A percentile compares a stretch with the other conserved stretches of the same genome.
Conservation (phyloP, 2,797 vertebrate genomes). For the Rhynchonycteris naso region DNA sequence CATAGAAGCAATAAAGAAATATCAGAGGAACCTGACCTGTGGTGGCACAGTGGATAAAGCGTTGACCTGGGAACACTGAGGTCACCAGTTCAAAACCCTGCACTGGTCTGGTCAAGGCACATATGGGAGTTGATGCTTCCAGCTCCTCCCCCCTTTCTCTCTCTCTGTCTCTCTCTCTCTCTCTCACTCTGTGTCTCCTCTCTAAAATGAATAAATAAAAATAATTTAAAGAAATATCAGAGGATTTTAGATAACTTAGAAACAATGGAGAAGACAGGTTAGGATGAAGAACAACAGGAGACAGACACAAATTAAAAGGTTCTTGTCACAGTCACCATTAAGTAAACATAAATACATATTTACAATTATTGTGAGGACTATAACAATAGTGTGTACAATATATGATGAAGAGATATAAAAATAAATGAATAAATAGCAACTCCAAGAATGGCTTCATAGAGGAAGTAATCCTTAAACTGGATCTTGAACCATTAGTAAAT, state of each 20-base stretch:
- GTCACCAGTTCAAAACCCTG: too few species aligned
- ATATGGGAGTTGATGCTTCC: too few species aligned
- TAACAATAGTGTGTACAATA: background rate
- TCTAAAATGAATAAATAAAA: too few species aligned
- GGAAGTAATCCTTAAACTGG: background rate
- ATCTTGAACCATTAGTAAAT: background rate
- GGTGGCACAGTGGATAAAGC: too few species aligned
- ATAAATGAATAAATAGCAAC: background rate
- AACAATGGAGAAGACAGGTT: background rate
- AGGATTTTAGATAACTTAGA: constrained; percentile 5
- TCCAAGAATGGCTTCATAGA: background rate
- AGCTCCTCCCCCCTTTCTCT: too few species aligned
- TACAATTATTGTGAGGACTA: background rate
- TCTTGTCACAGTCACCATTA: background rate
- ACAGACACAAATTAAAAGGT: background rate
- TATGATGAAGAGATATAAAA: background rate
- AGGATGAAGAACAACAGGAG: background rate
- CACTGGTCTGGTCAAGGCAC: too few species aligned
- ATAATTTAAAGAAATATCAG: background rate
- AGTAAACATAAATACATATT: background rate
- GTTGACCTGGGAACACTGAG: too few species aligned
- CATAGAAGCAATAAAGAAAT: background rate
- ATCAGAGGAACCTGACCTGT: too few species aligned
- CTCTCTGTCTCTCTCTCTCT: too few species aligned
- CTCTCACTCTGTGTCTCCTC: too few species aligned